phyloP scores from a whole-genome alignment of 92 coral and sea anemone genomes.

The Zoanthus solanderi region DNA sequence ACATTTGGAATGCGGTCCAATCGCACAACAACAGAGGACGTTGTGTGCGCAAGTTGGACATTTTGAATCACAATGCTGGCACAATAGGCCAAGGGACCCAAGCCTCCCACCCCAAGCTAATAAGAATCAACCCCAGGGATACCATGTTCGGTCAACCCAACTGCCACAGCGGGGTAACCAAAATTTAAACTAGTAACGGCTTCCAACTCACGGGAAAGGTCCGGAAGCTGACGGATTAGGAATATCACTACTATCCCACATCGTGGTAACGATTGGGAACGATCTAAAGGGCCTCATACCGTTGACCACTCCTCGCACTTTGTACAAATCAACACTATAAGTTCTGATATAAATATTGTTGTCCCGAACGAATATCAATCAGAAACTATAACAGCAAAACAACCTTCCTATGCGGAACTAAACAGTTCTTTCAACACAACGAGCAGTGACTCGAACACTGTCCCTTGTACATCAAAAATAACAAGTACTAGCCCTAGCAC shows the following conservation, averaged over 20 bases:
- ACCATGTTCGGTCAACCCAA: neutral
- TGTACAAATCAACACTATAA: neutral
- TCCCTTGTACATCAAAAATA: constrained; percentile 6
- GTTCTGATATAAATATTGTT: neutral
- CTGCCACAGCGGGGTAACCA: constrained; percentile 7
- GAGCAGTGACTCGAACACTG: constrained; percentile 2
- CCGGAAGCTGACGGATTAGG: neutral
- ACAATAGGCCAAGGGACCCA: neutral
- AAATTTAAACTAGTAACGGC: neutral
- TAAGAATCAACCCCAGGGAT: neutral
- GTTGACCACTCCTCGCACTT: constrained; percentile 5
- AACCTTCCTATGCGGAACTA: neutral
- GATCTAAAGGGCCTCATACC: constrained; percentile 1
- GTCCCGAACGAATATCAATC: neutral
- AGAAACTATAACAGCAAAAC: neutral
- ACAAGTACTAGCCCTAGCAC: neutral
- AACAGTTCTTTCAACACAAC: neutral
- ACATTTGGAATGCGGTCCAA: neutral
- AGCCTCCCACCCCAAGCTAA: neutral
- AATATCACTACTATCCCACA: constrained; percentile 3
- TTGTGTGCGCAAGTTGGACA: neutral
- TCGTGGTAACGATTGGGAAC: neutral
- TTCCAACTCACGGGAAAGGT: neutral
- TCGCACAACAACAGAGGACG: constrained; percentile 11
- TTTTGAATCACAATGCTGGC: neutral